Base-by-base conservation (phyloP, 1,140 invertebrate genomes). In the Cydia amplana region DNA sequence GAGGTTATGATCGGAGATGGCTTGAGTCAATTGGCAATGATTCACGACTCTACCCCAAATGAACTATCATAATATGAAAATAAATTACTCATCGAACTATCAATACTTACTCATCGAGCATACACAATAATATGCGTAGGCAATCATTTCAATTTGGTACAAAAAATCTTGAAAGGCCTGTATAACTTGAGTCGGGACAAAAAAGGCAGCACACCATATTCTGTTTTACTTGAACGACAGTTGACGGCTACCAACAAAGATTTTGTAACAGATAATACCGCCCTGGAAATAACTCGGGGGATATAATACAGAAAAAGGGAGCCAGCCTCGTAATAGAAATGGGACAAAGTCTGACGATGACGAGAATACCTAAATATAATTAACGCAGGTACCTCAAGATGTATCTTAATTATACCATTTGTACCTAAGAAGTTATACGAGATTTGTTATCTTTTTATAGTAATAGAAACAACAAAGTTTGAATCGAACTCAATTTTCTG, bases 61-160 rank as follows among this genome's bases (percentile, higher is more conserved):
- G n/a, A 18, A 51, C 7, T n/a, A 51, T 51, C 4, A 6, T 7
- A 51, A 51, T 51, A 18, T n/a, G 14, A n/a, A 5, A 51, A 51
- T n/a, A 51, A 51, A n/a, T 51, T 51, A n/a, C 49, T 51, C n/a
- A 51, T 51, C 49, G 16, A 51, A n/a, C 49, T 36, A 36, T 36
- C 0, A 36, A 7, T 40, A 10, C 36, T 18, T 51, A 51, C 49
- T 51, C n/a, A 51, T 51, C n/a, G 16, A 18, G 4, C 43, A 46
- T 46, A 16, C 43, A 16, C 43, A 46, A 46, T 16, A 46, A 0
- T 32, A 40, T 28, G 4, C 3, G 28, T 28, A 2, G 28, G 28
- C 4, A 28, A 16, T 46, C 43, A 16, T 4, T 16, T 46, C 12
- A 46, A 46, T 12, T 46, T 14, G 43, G 43, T 14, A 51, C n/a